Base-by-base conservation (phyloP, 2,888 invertebrate genomes). In the Cynaeus angustus region DNA sequence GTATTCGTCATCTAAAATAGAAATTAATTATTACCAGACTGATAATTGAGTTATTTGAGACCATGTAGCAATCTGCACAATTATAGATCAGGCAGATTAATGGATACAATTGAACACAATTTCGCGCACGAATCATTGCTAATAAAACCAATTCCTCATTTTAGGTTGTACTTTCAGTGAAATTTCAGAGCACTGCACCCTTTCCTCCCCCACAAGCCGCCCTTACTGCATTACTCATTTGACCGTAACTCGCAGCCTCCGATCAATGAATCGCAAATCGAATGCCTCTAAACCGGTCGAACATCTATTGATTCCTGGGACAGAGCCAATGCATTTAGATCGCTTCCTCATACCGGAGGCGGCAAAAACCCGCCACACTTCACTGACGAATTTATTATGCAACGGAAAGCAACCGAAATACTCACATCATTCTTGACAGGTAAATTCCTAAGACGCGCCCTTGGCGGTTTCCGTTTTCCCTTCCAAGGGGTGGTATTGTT, bases 361-460 rank as follows among this genome's bases (percentile, higher is more conserved):
- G 41, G 26, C 28, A 13, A 38, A 52, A 50, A 41, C n/a, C 26
- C 48, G 26, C 48, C 16, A 16, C 16, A 41, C 16, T 12, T 26
- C 28, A 28, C 45, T 45, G 26, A 26, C 43, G 45, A 46, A 37
- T 64, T 50, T 13, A 41, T 6, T 12, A 16, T 62, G 21, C 48
- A 21, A 21, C 21, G 21, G 21, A 4, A 21, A 21, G 33, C 37
- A 62, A 48, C 30, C 14, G 21, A 12, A 8, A 46, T 61, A 61
- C 61, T 61, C 61, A 61, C 61, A 12, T 58, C 58, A 26, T 30
- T 45, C 45, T 61, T 61, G 14, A 26, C 14, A 1, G 1, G 74
- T 50, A 79, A 72, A 67, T 74, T 77, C 56, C 77, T 74, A 52
- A 79, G 65, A 37, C 75, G 72, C 59, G 75, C 74, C 62, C 78